A percentile compares a stretch with the other conserved stretches of the same genome.
phyloP scores from a whole-genome alignment of 2,797 vertebrate species.

The Sorex maritimensis region DNA sequence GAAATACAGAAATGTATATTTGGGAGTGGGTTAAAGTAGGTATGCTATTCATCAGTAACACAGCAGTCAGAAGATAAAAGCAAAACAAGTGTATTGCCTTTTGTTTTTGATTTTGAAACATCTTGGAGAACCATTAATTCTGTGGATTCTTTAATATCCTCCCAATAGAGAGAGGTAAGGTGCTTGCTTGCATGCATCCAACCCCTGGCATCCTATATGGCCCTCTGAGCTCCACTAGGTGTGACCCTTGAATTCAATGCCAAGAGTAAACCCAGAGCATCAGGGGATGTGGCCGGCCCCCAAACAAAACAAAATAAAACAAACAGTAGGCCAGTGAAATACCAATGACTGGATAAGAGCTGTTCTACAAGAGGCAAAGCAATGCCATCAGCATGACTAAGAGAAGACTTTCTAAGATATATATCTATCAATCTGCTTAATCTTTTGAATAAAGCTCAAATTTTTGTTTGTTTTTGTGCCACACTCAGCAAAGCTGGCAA shows the following conservation, averaged over 20 bases:
- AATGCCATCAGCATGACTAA: not conserved
- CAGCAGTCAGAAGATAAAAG: not conserved
- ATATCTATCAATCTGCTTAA: slow-evolving; percentile 25
- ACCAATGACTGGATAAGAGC: not conserved
- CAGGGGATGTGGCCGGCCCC: too few species aligned
- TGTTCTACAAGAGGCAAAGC: slow-evolving; percentile 20
- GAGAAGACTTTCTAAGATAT: not conserved
- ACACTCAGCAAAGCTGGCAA: too few species aligned
- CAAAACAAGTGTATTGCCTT: not conserved
- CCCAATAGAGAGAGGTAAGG: too few species aligned
- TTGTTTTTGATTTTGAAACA: not conserved
- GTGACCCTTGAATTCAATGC: too few species aligned
- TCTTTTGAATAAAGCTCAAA: not conserved
- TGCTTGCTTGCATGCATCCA: too few species aligned
- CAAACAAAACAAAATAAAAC: too few species aligned
- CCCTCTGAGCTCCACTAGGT: too few species aligned
- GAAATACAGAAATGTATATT: not conserved
- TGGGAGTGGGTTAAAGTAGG: not conserved
- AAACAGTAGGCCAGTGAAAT: not conserved
- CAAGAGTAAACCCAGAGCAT: too few species aligned
- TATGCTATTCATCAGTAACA: not conserved
- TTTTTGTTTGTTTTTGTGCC: too few species aligned
- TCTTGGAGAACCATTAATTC: not conserved
- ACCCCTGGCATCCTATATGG: too few species aligned
- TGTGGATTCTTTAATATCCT: not conserved